Base-by-base conservation (phyloP, 2,113 vertebrate genomes). In the Cyanoderma ruficeps region DNA sequence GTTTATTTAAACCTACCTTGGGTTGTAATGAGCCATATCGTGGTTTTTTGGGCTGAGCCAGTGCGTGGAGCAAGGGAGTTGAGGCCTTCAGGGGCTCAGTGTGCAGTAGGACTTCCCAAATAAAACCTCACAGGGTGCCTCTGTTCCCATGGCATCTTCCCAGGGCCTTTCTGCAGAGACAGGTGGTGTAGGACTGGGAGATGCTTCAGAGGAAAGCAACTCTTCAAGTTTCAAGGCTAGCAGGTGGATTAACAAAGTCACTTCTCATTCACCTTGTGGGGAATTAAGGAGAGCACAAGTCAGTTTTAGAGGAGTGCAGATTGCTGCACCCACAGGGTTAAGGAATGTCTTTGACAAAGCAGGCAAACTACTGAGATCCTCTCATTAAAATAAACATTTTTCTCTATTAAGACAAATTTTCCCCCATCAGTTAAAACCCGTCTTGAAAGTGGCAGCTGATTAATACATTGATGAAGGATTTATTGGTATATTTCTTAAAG, bases 141-240 rank as follows among this genome's bases (percentile, higher is more conserved):
- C 68, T 71, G 21, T n/a, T 60, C 28, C 56, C 1, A 1, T 1
- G 3, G 41, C 3, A 0, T 8, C 15, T 35, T 82, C 61, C 42
- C 42, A 23, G 49, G 41, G 71, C 11, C 41, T 60, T 67, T 60
- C 75, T 76, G 53, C n/a, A 79, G 42, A 37, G 24, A 30, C 41
- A 33, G 27, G 3, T 15, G 39, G 27, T 22, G 35, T 5, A 13
- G 39, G 59, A 31, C 41, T 28, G 27, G 24, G 44, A 77, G 42
- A 18, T 39, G 35, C 56, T 85, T 39, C 65, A 79, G 87, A 47
- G 81, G 37, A 15, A 5, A 20, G 17, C 22, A 80, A 3, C 20
- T 39, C 31, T 23, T 53, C 23, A 39, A 35, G 13, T 39, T 25
- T 25, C 7, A 49, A 33, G 14, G 22, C 25, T 44, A 9, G 2